A percentile compares a stretch with the other conserved stretches of the same genome.
These are phyloP conservation scores for Pan paniscus DNA, from an alignment of 2,113 vertebrate genomes.

Conservation along the genomic window DNA sequence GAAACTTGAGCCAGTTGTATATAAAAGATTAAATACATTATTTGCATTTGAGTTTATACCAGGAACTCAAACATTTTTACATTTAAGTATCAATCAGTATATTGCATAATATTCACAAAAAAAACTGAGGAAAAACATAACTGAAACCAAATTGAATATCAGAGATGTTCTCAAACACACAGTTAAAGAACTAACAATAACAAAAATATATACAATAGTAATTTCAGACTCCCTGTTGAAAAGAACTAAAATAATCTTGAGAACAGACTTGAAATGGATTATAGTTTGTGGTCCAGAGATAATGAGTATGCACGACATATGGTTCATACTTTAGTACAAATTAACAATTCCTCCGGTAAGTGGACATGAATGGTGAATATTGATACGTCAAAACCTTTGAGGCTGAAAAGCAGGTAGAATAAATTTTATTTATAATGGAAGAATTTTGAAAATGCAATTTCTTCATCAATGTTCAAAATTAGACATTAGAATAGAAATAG, in stretches of 20 bases:
- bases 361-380: neutral
- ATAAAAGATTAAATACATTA: neutral
- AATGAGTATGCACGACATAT: neutral
- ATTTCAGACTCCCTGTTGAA: neutral
- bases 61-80: neutral
- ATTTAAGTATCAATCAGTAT: neutral
- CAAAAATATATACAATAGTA: neutral
- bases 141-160: neutral
- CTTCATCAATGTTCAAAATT: neutral
- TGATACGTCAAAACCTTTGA: neutral
- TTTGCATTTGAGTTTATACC: neutral
- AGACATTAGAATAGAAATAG: neutral
- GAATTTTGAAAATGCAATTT: neutral
- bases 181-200: neutral
- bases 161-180: neutral
- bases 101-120: neutral
- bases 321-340: neutral
- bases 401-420: neutral
- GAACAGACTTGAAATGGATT: neutral
- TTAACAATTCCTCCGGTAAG: neutral
- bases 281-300: neutral
- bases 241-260: neutral
- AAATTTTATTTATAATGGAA: neutral
- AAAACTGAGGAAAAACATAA: neutral
- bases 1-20: neutral